Base-by-base conservation (phyloP, 2,888 invertebrate species). In the Lobophora halterata region DNA sequence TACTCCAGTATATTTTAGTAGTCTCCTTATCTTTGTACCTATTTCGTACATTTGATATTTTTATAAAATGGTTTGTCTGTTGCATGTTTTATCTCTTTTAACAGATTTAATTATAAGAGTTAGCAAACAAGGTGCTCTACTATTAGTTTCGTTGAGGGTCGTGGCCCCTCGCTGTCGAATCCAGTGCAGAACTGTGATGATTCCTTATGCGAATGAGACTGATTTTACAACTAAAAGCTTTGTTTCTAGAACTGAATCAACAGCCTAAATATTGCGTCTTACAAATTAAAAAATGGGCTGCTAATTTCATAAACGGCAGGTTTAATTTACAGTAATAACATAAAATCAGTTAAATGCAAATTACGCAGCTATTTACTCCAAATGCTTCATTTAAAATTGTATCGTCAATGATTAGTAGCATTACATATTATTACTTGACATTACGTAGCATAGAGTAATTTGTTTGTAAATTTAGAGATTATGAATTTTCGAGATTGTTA, bases 191-290 rank as follows among this genome's bases (percentile, higher is more conserved):
- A 30, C 43, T 74, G 77, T 82, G 83, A 85, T 86, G 86, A 82
- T 85, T 86, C 86, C 86, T 87, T 86, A 86, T 86, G 86, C 79
- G 83, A 83, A 86, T 85, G 86, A 87, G 86, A 87, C 86, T 87
- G 86, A 87, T 85, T 87, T 87, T 82, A 82, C 76, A 79, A 77
- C 71, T 78, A 79, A 81, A 72, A 71, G 78, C 75, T 83, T 81
- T 76, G 74, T 77, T 76, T 74, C 69, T 76, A 76, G 63, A 65
- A 61, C 67, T 68, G 71, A 77, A 71, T 76, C 63, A 55, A 58
- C 65, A 70, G 71, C 71, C 73, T 71, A 67, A 66, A 54, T 66
- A 58, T 51, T 54, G 51, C 50, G 53, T 52, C 56, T 56, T 57
- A 52, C 40, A 30, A 29, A 37, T 43, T 25, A 26, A n/a, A n/a